A percentile compares a stretch with the other conserved stretches of the same genome.
Evolutionary conservation across 2,888 invertebrate genomes (phyloP).

Genomic region (Sarcophaga variegata): DNA sequence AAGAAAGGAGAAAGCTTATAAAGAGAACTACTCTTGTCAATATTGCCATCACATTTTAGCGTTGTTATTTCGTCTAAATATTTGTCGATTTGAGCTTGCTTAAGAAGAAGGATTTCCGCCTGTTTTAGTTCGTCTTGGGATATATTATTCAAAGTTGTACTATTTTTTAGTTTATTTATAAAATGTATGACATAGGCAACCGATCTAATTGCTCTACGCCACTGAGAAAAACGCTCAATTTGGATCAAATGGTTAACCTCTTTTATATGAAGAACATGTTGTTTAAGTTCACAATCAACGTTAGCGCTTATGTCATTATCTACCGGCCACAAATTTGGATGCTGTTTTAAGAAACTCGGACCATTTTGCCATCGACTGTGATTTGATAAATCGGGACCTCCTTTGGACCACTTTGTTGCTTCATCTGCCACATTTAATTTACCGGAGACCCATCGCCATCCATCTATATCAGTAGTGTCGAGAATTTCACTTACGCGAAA

Average conservation of each 20-base stretch:
- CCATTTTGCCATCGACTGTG: constrained; percentile 31
- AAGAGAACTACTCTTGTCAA: constrained; percentile 29
- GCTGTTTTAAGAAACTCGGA: constrained; percentile 12
- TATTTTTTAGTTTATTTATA: constrained; percentile 29
- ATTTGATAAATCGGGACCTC: constrained; percentile 26
- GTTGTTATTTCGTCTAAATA: constrained; percentile 34
- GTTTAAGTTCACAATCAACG: constrained; percentile 26
- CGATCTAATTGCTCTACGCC: constrained; percentile 36
- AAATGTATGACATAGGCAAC: constrained; percentile 40
- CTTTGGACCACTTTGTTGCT: constrained; percentile 36
- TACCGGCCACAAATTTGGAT: constrained; percentile 6
- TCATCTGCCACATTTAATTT: too few relatives aligned
- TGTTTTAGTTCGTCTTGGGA: constrained; percentile 32
- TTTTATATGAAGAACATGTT: background rate
- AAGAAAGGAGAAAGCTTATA: constrained; percentile 17
- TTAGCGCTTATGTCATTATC: background rate
- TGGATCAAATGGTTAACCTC: constrained; percentile 2
- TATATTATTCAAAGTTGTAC: background rate
- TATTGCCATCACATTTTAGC: background rate
- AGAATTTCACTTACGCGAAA: constrained; percentile 41
- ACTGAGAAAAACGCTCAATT: constrained; percentile 35
- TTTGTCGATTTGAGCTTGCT: constrained; percentile 16
- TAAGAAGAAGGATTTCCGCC: too few relatives aligned
- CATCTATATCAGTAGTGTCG: background rate
- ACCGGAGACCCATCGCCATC: constrained; percentile 14